Evolutionary conservation across 37 sponge, comb jelly and placozoan genomes (phyloP), one percentile per base, ranked within the genome.

Genomic region (Eunapius fragilis): DNA sequence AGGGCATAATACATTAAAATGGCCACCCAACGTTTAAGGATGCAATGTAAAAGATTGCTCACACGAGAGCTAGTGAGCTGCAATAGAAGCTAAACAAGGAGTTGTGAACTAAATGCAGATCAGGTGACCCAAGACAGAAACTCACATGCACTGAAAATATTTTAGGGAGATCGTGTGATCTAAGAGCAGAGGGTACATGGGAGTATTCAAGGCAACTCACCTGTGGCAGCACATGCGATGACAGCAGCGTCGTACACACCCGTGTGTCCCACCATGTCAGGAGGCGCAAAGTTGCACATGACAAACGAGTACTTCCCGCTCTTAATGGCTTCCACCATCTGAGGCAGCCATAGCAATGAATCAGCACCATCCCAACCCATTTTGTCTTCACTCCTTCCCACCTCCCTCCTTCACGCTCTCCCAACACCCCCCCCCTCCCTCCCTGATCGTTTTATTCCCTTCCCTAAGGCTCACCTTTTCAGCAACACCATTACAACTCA

Each of bases 211-310:
- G 71, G 26, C 26, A 6, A 79, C 80, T 82, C 70, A 90, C 95
- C 97, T 68, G 98, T 98, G 35, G 91, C 97, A 26, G 79, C 76
- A 75, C 98, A 98, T 25, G 98, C 98, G 1, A 80, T 25, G 26
- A 98, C 88, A 22, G 96, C 86, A 1, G 96, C 86, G 67, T 98
- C 95, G 72, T 98, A 98, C 80, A 92, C 90, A 0, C 98, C 98
- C 37, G 98, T 98, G 93, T 98, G 98, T 22, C 98, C 98, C 71
- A 98, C 98, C 98, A 98, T 98, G 88, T 98, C 98, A 36, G 98
- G 98, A n/a, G 98, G 98, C 28, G 98, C 98, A 88, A 98, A 94
- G 90, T 98, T 98, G 58, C 98, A 98, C 98, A 98, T 98, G 45
- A 96, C 86, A 86, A 98, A 92, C 0, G 95, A 92, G 77, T 98